Evolutionary conservation across 2,113 vertebrate species (phyloP).

Genomic region (Rutilus rutilus): DNA sequence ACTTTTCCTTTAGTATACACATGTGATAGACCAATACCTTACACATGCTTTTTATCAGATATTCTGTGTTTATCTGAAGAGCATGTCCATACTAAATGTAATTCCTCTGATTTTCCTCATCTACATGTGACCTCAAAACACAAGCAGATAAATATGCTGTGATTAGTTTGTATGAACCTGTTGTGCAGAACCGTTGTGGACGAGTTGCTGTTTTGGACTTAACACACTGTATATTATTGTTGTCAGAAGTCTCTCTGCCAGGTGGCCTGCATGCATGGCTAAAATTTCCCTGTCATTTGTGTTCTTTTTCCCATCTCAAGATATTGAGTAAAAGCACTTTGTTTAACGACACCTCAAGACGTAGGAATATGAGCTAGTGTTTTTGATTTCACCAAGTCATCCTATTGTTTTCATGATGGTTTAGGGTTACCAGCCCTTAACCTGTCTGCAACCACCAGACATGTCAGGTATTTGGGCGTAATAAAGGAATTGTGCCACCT

Average conservation of each 20-base stretch:
- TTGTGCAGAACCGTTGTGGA: not conserved
- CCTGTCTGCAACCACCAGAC: not conserved
- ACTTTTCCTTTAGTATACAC: not conserved
- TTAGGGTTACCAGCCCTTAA: conserved; percentile 19
- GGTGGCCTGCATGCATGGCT: not conserved
- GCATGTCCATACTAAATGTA: not conserved
- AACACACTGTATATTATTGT: conserved; percentile 3
- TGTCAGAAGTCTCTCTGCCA: not conserved
- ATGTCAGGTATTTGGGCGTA: not conserved
- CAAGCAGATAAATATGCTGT: not conserved
- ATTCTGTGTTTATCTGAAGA: not conserved
- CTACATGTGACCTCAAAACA: not conserved
- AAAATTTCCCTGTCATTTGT: not conserved
- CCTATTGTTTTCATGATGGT: conserved; percentile 23
- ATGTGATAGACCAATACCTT: not conserved
- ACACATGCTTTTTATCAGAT: not conserved
- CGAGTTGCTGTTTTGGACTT: conserved; percentile 16
- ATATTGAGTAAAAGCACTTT: not conserved
- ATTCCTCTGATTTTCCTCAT: not conserved
- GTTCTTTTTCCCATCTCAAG: not conserved
- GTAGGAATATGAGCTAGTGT: conserved; percentile 17
- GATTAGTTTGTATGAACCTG: not conserved
- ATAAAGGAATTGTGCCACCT: conserved; percentile 6
- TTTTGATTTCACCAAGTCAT: conserved; percentile 21
- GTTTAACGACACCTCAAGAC: not conserved